Conservation (phyloP, 2,797 vertebrate genomes). For the Petrocephalus schoutedeni region DNA sequence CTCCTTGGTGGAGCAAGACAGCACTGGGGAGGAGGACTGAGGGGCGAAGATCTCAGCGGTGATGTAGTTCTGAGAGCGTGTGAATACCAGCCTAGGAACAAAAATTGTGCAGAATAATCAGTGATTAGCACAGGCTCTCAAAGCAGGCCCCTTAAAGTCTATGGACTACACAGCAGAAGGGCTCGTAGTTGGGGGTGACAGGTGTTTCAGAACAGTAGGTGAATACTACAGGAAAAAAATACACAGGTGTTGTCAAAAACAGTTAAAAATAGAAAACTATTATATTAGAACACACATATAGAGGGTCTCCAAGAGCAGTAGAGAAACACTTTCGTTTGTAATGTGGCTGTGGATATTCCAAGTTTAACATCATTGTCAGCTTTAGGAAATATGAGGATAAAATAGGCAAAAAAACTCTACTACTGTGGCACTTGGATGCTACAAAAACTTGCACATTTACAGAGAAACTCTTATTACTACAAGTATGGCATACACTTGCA, state of each 20-base stretch:
- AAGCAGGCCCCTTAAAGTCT: background rate
- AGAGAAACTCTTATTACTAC: background rate
- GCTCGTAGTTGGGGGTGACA: background rate
- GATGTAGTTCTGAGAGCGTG: conserved; percentile 70
- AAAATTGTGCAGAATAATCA: background rate
- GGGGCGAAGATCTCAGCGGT: conserved; percentile 72
- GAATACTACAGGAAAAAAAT: no score
- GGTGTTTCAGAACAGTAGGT: background rate
- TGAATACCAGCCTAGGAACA: conserved; percentile 68
- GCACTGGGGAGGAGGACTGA: conserved; percentile 60
- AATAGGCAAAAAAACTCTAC: background rate
- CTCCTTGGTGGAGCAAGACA: conserved; percentile 84
- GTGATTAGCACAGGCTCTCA: background rate
- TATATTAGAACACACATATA: background rate
- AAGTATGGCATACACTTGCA: background rate
- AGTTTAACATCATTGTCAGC: background rate
- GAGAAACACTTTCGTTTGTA: background rate
- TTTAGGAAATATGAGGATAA: background rate
- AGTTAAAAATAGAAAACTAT: background rate
- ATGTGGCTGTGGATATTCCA: background rate
- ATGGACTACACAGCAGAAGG: background rate
- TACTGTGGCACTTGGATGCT: background rate
- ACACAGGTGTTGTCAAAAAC: background rate
- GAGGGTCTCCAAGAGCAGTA: background rate
- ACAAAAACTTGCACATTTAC: background rate